Base-by-base conservation (phyloP, 2,888 invertebrate species). In the Drosophila pegasa region DNA sequence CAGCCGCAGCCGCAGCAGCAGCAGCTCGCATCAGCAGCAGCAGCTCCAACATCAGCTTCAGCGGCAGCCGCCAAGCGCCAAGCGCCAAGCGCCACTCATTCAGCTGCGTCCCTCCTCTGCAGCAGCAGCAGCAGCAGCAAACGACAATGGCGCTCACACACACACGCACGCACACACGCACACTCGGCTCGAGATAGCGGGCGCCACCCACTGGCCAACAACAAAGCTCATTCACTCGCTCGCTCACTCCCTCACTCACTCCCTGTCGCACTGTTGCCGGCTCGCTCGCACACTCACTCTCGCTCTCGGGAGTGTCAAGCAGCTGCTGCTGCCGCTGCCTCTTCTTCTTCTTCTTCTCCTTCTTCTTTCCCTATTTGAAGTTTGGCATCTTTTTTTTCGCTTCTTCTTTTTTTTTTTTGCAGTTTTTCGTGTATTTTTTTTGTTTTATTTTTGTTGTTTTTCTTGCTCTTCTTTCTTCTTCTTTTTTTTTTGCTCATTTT, bases 151-250 rank as follows among this genome's bases (percentile, higher is more conserved):
- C 70, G 70, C 64, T 78, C 48, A 63, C 45, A 41, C 60, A 43
- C 57, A 63, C 50, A 14, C 57, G 47, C 60, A 58, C 63, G 48
- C 20, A 55, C 37, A 52, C 54, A 58, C 58, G 40, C 57, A 51
- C 55, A 55, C 57, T 57, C 14, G 50, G 22, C 38, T 16, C 12
- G 9, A 59, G 54, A 41, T 47, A 67, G 79, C 54, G 60, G 77
- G 83, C 70, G 78, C 84, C 80, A 82, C 83, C 83, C 80, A 82
- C 79, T 48, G 62, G 40, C 58, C 61, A 78, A 52, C 71, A 64
- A 45, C 59, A 63, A 41, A 55, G 29, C 75, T 48, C 60, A 29
- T n/a, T n/a, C 48, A 12, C 48, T 45, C 60, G n/a, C 41, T 62
- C n/a, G 33, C 31, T 38, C 43, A 27, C 31, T 51, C 45, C 51